A percentile compares a stretch with the other conserved stretches of the same genome.
Evolutionary conservation across 2,888 invertebrate genomes (phyloP).

Genomic region (Pandemis heparana): DNA sequence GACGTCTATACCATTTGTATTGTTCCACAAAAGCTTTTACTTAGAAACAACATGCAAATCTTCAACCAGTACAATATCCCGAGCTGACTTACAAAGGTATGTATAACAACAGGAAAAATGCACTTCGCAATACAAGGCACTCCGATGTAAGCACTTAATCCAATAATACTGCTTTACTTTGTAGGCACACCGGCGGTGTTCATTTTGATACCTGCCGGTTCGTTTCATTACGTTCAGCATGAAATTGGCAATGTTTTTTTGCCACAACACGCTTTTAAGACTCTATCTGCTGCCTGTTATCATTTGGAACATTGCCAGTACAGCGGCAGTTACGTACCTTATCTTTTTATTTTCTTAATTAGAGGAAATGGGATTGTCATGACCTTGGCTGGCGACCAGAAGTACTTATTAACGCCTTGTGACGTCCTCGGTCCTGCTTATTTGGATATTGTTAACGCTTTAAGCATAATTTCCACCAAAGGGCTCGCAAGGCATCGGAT

Average conservation of each 20-base stretch:
- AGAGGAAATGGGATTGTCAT: constrained; percentile 42
- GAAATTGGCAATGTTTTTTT: constrained; percentile 44
- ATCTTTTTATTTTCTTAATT: constrained; percentile 45
- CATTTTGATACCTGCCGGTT: constrained; percentile 34
- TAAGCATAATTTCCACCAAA: too few species aligned
- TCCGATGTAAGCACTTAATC: constrained; percentile 40
- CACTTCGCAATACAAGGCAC: constrained; percentile 27
- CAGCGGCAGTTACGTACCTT: constrained; percentile 40
- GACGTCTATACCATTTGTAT: neutral
- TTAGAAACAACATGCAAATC: constrained; percentile 1
- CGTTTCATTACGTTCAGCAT: constrained; percentile 13
- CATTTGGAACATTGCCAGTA: constrained; percentile 50
- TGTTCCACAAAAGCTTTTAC: neutral
- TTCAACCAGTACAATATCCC: constrained; percentile 20
- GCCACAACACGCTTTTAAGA: constrained; percentile 49
- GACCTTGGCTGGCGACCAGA: constrained; percentile 42
- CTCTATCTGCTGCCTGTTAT: constrained; percentile 48
- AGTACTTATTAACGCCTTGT: constrained; percentile 36
- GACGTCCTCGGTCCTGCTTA: constrained; percentile 15
- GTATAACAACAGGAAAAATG: constrained; percentile 24
- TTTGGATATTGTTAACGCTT: constrained; percentile 5
- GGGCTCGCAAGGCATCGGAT: too few species aligned
- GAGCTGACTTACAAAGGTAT: constrained; percentile 15
- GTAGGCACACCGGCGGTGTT: constrained; percentile 24
- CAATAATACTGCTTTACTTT: constrained; percentile 40